Percentiles rank a stretch among this genome's conserved stretches.
phyloP scores from a whole-genome alignment of 2,888 invertebrate genomes.

The Cheilosia impressa region DNA sequence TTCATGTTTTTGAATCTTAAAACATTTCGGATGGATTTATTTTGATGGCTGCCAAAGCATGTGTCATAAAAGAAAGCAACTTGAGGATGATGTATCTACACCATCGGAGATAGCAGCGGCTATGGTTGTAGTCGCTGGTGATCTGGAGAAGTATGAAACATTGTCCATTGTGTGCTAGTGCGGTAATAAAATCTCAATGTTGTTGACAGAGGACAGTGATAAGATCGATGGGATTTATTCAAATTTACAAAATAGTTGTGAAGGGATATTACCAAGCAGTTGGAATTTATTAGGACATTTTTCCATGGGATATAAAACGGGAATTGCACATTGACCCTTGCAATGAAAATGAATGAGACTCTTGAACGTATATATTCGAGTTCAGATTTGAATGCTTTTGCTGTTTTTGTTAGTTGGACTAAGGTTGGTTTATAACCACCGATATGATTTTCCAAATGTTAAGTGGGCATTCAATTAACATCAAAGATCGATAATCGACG shows the following conservation, averaged over 20 bases:
- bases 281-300: constrained; percentile 31
- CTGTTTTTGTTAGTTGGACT: too few relatives aligned
- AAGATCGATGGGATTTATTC: constrained; percentile 47
- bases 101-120: neutral
- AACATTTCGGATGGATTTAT: constrained; percentile 63
- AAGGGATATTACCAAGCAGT: constrained; percentile 20
- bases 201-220: constrained; percentile 32
- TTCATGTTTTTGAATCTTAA: constrained; percentile 69
- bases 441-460: too few relatives aligned
- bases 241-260: constrained; percentile 49
- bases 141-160: constrained; percentile 45
- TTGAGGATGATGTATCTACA: constrained; percentile 22
- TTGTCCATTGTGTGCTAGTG: constrained; percentile 6
- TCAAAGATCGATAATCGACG: too few relatives aligned
- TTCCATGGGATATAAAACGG: neutral
- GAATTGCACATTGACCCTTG: neutral
- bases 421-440: too few relatives aligned
- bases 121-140: neutral
- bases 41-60: constrained; percentile 51
- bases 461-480: too few relatives aligned
- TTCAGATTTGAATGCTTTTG: too few relatives aligned
- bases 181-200: constrained; percentile 31
- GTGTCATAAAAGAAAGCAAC: constrained; percentile 57
- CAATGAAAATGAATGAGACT: neutral
- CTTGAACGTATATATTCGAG: too few relatives aligned